phyloP scores from a whole-genome alignment of 2,113 vertebrate genomes.

The Notarius lentiginosus region DNA sequence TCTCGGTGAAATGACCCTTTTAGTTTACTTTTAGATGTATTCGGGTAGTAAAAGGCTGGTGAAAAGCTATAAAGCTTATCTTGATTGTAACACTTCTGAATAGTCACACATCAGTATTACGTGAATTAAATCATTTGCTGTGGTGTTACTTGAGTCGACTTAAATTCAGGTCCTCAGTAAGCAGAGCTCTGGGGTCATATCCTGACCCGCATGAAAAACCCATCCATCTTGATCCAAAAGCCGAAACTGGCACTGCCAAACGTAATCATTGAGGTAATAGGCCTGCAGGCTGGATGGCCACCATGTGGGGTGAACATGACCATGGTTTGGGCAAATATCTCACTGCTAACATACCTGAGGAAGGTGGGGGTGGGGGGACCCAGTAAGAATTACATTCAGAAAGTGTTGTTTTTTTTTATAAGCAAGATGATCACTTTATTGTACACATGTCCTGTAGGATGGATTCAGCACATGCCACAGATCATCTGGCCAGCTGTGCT shows the following conservation, averaged over 20 bases:
- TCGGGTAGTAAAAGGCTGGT: background rate
- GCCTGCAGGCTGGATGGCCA: background rate
- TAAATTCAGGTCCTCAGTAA: slow-evolving; percentile 43
- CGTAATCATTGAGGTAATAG: slow-evolving; percentile 56
- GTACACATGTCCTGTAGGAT: background rate
- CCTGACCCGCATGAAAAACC: slow-evolving; percentile 51
- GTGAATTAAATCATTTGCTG: background rate
- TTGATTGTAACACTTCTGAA: background rate
- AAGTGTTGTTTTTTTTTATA: background rate
- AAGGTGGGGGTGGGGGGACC: too few species aligned
- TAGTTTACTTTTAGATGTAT: background rate
- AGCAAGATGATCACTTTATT: background rate
- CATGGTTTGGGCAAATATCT: background rate
- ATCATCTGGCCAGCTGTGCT: slow-evolving; percentile 15
- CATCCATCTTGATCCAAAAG: slow-evolving; percentile 61
- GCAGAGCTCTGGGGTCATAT: slow-evolving; percentile 44
- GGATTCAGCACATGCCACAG: background rate
- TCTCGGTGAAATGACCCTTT: too few species aligned
- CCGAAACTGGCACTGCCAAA: slow-evolving; percentile 47
- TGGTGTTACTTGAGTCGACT: background rate
- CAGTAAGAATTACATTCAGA: background rate
- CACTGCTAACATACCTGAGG: background rate
- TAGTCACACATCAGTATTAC: background rate
- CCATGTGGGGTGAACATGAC: background rate
- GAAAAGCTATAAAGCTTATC: background rate